Percentiles rank a stretch among this genome's conserved stretches.
Evolutionary conservation across 2,113 vertebrate genomes (phyloP).

Genomic region (Lepisosteus osseus): DNA sequence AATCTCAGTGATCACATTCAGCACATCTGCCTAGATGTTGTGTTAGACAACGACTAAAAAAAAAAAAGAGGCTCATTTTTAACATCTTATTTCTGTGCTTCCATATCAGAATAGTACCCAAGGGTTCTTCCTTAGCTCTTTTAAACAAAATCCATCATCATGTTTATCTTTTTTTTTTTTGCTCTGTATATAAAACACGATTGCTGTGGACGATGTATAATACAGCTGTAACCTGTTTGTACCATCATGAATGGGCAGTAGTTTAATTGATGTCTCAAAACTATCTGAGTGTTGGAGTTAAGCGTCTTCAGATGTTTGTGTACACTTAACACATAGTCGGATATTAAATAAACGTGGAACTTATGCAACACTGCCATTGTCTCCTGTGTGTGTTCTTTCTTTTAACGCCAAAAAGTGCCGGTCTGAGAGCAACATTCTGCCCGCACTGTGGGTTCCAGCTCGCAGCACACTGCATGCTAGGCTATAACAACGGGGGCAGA

Average conservation of each 20-base stretch:
- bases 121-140: constrained; percentile 37
- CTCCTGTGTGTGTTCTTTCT: constrained; percentile 18
- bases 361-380: constrained; percentile 65
- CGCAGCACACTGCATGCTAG: too few species aligned
- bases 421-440: too few species aligned
- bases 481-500: too few species aligned
- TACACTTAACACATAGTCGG: constrained; percentile 79
- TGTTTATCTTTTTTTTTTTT: constrained; percentile 48
- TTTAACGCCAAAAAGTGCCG: too few species aligned
- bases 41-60: not conserved
- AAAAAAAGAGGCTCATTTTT: constrained; percentile 36
- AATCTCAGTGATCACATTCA: constrained; percentile 26
- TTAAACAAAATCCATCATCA: constrained; percentile 42
- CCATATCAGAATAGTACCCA: constrained; percentile 39
- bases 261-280: constrained; percentile 65
- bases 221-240: constrained; percentile 59
- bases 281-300: constrained; percentile 71
- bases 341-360: constrained; percentile 90
- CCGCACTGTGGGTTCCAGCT: too few species aligned
- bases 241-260: constrained; percentile 62
- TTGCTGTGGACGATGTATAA: constrained; percentile 73
- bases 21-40: constrained; percentile 37
- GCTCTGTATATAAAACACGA: constrained; percentile 80
- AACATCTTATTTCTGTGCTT: constrained; percentile 54
- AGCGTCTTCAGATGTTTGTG: constrained; percentile 74